Percentiles rank a stretch among this genome's conserved stretches.
These are phyloP conservation scores for Pedetes capensis DNA, from an alignment of 2,113 vertebrate species.

Conservation along the genomic window DNA sequence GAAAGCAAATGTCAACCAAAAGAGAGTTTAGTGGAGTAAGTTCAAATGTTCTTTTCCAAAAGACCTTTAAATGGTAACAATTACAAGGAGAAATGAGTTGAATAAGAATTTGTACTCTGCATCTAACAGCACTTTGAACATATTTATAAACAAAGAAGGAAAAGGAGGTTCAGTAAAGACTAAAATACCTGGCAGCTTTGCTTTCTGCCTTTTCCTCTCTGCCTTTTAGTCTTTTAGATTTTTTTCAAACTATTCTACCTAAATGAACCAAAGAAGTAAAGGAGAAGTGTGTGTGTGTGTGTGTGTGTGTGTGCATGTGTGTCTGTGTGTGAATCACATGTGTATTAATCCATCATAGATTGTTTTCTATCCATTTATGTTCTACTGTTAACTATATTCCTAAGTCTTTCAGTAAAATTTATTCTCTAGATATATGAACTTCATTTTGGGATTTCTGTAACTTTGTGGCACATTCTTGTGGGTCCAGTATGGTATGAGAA, in stretches of 20 bases:
- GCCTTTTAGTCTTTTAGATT: background rate
- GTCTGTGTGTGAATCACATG: background rate
- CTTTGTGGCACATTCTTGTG: background rate
- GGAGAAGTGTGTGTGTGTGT: too few relatives aligned
- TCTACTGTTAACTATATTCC: conserved; percentile 4
- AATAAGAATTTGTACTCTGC: conserved; percentile 15
- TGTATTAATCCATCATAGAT: background rate
- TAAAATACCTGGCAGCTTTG: background rate
- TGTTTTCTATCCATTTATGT: background rate
- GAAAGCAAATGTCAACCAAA: conserved; percentile 23
- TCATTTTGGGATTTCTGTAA: background rate
- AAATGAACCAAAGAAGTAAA: conserved; percentile 10
- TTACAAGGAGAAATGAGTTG: background rate
- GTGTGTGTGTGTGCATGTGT: background rate
- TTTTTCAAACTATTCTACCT: background rate
- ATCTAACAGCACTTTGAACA: background rate
- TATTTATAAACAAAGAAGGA: conserved; percentile 10
- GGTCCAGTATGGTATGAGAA: background rate
- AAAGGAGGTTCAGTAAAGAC: background rate
- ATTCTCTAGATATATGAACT: background rate
- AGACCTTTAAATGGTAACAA: background rate
- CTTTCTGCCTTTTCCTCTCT: background rate
- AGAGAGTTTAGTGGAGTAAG: background rate
- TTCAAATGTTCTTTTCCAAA: conserved; percentile 1
- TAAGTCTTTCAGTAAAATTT: background rate